These are phyloP conservation scores for Porites rus DNA, from an alignment of 92 coral and sea anemone species.

Conservation along the genomic window DNA sequence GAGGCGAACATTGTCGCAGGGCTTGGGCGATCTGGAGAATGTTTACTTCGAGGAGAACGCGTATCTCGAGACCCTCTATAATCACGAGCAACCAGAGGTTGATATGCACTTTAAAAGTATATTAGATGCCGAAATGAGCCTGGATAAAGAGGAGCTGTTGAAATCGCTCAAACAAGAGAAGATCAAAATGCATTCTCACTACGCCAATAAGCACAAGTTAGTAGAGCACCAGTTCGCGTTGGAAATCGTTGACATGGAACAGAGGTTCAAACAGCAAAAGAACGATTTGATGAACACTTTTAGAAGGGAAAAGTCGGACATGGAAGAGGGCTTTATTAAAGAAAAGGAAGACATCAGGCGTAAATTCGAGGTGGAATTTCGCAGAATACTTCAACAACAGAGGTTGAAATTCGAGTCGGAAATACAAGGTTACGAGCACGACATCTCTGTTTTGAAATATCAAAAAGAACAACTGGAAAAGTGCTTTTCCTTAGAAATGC, in stretches of 20 bases:
- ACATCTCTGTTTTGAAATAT: too few species aligned
- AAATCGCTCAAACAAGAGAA: constrained; percentile 81
- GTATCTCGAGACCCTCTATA: constrained; percentile 67
- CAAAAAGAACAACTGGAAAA: too few species aligned
- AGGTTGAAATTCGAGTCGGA: too few species aligned
- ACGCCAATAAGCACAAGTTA: constrained; percentile 86
- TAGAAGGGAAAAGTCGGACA: constrained; percentile 82
- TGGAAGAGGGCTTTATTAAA: constrained; percentile 78
- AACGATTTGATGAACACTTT: constrained; percentile 93
- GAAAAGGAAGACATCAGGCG: constrained; percentile 93
- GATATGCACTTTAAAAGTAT: constrained; percentile 84
- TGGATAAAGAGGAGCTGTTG: constrained; percentile 65
- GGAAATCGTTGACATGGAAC: too few species aligned
- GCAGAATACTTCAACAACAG: too few species aligned
- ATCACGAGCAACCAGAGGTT: constrained; percentile 90
- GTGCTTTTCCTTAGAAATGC: too few species aligned
- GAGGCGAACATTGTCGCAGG: constrained; percentile 80
- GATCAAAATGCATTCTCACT: constrained; percentile 79
- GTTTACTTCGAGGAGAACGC: constrained; percentile 89
- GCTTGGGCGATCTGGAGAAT: constrained; percentile 88
- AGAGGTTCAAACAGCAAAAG: constrained; percentile 93
- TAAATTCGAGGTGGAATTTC: constrained; percentile 86
- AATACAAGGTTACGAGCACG: too few species aligned
- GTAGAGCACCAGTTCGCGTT: too few species aligned
- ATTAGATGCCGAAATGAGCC: constrained; percentile 56